A percentile compares a stretch with the other conserved stretches of the same genome.
Conservation (phyloP, 2,888 invertebrate species). For the Poecilobothrus nobilitatus region DNA sequence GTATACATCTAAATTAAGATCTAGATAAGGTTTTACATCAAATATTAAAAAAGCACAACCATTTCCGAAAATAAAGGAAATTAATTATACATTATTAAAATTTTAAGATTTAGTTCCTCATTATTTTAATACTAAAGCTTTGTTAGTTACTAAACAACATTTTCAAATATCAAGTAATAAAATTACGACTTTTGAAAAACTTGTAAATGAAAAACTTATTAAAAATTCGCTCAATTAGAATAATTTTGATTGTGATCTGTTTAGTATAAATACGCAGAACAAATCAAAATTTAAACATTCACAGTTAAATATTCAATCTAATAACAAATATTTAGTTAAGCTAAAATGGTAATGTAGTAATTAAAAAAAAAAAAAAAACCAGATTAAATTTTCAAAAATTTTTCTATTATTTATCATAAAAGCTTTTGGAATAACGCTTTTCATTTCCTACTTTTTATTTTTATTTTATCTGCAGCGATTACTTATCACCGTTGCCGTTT, state of each 20-base stretch:
- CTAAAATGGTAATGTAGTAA: neutral
- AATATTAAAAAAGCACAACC: too few species aligned
- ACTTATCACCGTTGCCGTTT: neutral
- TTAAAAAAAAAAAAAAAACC: too few species aligned
- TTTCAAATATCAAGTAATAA: too few species aligned
- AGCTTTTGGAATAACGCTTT: neutral
- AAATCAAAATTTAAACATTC: neutral
- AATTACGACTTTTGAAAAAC: too few species aligned
- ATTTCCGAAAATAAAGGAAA: too few species aligned
- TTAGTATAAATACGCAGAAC: neutral
- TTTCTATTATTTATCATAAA: neutral
- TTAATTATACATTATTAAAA: too few species aligned
- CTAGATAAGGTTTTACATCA: too few species aligned
- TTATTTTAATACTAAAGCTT: too few species aligned
- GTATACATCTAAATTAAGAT: too few species aligned
- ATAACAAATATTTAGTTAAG: neutral
- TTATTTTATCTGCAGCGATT: neutral
- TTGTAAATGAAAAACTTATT: slow-evolving; percentile 8
- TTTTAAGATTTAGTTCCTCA: too few species aligned
- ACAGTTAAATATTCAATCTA: neutral
- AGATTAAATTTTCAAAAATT: too few species aligned
- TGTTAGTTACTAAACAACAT: too few species aligned
- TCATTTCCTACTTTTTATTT: neutral
- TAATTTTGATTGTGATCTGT: neutral
- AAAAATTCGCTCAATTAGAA: neutral